Percentiles rank a stretch among this genome's conserved stretches.
phyloP scores from a whole-genome alignment of 2,797 vertebrate genomes.

The Parotocinclus haroldoi region DNA sequence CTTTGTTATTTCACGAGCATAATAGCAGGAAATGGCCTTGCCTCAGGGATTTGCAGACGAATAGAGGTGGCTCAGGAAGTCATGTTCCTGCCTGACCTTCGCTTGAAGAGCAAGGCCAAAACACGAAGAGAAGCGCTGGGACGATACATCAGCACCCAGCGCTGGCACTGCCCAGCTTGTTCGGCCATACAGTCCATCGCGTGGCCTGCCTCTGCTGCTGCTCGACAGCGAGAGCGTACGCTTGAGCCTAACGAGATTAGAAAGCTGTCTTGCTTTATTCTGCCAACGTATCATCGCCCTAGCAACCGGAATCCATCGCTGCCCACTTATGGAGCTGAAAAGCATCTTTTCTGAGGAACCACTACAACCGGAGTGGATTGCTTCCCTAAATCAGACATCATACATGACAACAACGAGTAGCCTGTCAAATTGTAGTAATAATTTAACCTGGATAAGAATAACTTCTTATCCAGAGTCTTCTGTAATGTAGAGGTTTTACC shows the following conservation, averaged over 20 bases:
- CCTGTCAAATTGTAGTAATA: too few relatives aligned
- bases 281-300: constrained; percentile 42
- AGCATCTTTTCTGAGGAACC: constrained; percentile 6
- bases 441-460: too few relatives aligned
- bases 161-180: constrained; percentile 8
- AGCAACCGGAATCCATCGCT: constrained; percentile 37
- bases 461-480: too few relatives aligned
- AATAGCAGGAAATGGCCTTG: constrained; percentile 12
- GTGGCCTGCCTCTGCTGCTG: constrained; percentile 15
- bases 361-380: neutral
- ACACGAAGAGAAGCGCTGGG: constrained; percentile 6
- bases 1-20: neutral
- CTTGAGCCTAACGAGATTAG: constrained; percentile 31
- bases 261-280: constrained; percentile 14
- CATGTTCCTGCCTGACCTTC: constrained; percentile 22
- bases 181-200: neutral
- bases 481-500: too few relatives aligned
- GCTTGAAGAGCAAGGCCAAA: constrained; percentile 17
- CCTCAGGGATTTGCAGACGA: constrained; percentile 5
- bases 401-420: too few relatives aligned
- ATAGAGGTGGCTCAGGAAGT: constrained; percentile 14
- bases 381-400: neutral
- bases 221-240: constrained; percentile 14
- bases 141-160: neutral
- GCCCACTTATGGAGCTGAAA: constrained; percentile 25